phyloP scores from a whole-genome alignment of 2,113 vertebrate species.

The Toxostoma redivivum region DNA sequence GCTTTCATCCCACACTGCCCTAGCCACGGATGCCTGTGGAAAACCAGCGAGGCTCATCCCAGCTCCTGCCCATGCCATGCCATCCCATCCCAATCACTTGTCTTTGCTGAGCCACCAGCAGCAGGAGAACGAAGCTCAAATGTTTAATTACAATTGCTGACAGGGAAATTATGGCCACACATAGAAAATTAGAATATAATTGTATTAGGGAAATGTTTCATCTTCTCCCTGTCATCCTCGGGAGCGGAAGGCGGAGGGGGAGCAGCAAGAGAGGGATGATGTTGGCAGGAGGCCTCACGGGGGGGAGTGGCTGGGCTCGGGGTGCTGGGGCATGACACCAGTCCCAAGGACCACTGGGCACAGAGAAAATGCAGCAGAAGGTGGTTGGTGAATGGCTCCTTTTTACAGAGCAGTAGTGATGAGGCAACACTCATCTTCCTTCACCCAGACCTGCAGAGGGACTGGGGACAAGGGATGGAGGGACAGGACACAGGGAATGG shows the following conservation, averaged over 20 bases:
- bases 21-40: fast-evolving
- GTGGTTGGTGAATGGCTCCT: not conserved
- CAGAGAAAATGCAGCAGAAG: not conserved
- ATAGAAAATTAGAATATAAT: not conserved
- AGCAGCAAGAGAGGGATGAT: not conserved
- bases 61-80: not conserved
- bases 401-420: fast-evolving
- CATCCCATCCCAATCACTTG: too few relatives aligned
- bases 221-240: not conserved
- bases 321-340: not conserved
- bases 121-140: not conserved
- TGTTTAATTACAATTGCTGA: not conserved
- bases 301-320: fast-evolving
- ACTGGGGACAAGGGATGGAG: not conserved
- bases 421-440: fast-evolving
- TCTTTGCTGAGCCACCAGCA: not conserved
- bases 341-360: not conserved
- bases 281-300: not conserved
- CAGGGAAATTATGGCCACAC: not conserved
- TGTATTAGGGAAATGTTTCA: not conserved
- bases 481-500: not conserved
- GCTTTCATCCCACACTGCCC: not conserved
- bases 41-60: fast-evolving
- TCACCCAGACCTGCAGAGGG: fast-evolving
- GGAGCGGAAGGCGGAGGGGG: not conserved